Evolutionary conservation across 2,113 vertebrate genomes (phyloP).

Genomic region (Excalfactoria chinensis): DNA sequence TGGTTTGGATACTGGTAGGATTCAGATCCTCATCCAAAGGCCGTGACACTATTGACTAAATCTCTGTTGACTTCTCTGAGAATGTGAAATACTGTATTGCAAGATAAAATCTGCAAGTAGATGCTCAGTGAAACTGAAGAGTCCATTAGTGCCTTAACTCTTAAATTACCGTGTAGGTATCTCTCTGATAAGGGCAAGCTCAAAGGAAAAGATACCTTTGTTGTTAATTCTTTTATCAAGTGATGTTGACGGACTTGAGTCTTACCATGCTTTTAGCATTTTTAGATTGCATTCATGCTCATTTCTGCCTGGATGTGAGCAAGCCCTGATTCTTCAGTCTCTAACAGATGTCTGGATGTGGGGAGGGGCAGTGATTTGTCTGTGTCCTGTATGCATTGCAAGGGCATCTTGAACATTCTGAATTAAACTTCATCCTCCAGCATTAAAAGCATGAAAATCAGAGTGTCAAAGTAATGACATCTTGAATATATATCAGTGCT

Average conservation of each 20-base stretch:
- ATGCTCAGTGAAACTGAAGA: constrained; percentile 71
- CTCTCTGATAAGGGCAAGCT: constrained; percentile 48
- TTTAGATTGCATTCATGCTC: constrained; percentile 52
- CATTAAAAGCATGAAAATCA: constrained; percentile 39
- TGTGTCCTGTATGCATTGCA: constrained; percentile 66
- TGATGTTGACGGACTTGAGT: constrained; percentile 43
- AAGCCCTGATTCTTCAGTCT: constrained; percentile 69
- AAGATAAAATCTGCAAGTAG: constrained; percentile 84
- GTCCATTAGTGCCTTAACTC: constrained; percentile 75
- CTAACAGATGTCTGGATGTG: constrained; percentile 15
- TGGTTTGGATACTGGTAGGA: constrained; percentile 57
- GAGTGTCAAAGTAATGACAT: constrained; percentile 7
- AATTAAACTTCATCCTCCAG: constrained; percentile 66
- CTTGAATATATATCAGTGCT: constrained; percentile 46
- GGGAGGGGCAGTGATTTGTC: constrained; percentile 71
- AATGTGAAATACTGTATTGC: constrained; percentile 86
- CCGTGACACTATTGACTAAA: constrained; percentile 81
- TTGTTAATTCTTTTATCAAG: constrained; percentile 67
- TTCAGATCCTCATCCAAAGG: constrained; percentile 69
- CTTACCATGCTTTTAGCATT: constrained; percentile 57
- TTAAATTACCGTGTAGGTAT: constrained; percentile 20
- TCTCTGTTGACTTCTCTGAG: constrained; percentile 87
- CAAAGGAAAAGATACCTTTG: constrained; percentile 50
- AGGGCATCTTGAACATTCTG: constrained; percentile 60
- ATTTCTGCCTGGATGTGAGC: constrained; percentile 60